Base-by-base conservation (phyloP, 2,888 invertebrate species). In the Anodontia alba region DNA sequence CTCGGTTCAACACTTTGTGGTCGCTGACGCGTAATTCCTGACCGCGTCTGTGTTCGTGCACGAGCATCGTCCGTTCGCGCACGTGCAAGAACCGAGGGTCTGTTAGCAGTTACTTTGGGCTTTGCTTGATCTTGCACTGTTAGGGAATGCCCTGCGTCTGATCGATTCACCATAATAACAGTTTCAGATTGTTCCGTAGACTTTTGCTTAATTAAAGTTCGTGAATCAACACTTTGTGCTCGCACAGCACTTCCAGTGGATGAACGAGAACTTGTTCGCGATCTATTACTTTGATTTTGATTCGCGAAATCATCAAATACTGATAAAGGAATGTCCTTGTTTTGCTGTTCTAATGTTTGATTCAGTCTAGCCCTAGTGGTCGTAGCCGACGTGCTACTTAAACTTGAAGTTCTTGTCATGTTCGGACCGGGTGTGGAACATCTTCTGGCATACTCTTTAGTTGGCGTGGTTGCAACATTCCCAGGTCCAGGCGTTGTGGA, bases 401-500 rank as follows among this genome's bases (percentile, higher is more conserved):
- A 66, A 12, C 71, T 78, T 23, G 80, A 68, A 15, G 81, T 46
- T 20, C 81, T 77, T 1, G 72, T 51, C 31, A 81, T 26, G 70
- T 79, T 83, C 2, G 88, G 88, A 0, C 90, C 90, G 0, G 89
- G 89, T 2, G 89, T 90, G 15, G 76, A 75, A 1, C 88, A 83
- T 26, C 88, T 74, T 33, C 88, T 78, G 17, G 66, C 51, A n/a
- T 67, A 73, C 12, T 42, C 51, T 10, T 69, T 38, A 10, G 54
- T 69, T 26, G 74, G 42, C 17, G 71, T 57, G 5, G 78, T 38
- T 1, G 74, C 31, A 23, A 66, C 68, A 23, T 73, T 69, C 20
- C 71, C 83, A 1, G 90, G 89, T 17, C 89, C 89, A 0, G 92
- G 91, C 0, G 91, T 91, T 31, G 83, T 85, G 42, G 91, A 88